Conservation (phyloP, 2,888 invertebrate species). For the Tethea ocularis region DNA sequence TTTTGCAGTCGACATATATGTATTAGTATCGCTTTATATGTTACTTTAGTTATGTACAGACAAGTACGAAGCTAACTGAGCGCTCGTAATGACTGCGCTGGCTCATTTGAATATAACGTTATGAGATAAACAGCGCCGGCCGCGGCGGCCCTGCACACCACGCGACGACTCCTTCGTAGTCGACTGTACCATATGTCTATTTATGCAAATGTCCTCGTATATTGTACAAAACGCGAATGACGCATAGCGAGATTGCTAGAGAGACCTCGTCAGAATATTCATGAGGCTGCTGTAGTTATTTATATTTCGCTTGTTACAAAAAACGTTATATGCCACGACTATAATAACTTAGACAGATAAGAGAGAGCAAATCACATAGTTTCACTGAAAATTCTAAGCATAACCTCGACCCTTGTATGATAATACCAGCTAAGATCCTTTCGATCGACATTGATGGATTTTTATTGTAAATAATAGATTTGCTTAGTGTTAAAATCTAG, state of each 20-base stretch:
- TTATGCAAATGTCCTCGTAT: conserved; percentile 8
- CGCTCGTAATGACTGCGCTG: background rate
- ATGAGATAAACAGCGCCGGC: background rate
- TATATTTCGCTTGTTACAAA: conserved; percentile 7
- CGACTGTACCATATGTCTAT: conserved; percentile 8
- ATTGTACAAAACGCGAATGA: conserved; percentile 17
- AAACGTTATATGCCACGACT: background rate
- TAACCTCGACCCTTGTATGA: background rate
- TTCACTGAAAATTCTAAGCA: background rate
- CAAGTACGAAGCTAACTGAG: conserved; percentile 2
- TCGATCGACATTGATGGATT: background rate
- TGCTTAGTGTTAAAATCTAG: background rate
- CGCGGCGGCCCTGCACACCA: background rate
- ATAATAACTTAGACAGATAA: background rate
- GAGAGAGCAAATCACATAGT: background rate
- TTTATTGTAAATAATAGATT: background rate
- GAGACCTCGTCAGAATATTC: conserved; percentile 24
- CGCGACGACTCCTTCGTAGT: background rate
- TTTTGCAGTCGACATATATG: conserved; percentile 1
- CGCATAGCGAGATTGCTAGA: conserved; percentile 13
- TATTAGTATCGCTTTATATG: conserved; percentile 2
- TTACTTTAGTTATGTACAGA: background rate
- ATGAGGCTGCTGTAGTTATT: conserved; percentile 19
- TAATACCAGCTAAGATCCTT: background rate
- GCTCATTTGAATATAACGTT: background rate